Conservation (phyloP, 2,113 vertebrate species). For the Carassius gibelio region DNA sequence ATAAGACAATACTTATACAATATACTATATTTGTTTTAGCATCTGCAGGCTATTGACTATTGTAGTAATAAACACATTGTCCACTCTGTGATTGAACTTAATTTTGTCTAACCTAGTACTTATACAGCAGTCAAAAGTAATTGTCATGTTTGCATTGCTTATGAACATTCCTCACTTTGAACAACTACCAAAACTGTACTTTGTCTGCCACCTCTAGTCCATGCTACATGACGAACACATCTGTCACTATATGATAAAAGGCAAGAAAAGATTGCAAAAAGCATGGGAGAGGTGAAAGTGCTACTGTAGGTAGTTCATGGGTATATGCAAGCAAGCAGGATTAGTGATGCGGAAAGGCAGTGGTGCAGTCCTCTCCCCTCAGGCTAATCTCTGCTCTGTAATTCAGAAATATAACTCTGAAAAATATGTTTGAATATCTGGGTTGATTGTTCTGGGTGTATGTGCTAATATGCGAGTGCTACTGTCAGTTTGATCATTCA, state of each 20-base stretch:
- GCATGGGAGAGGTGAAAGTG: background rate
- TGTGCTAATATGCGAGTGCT: conserved; percentile 7
- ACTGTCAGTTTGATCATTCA: background rate
- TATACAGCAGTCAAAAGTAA: background rate
- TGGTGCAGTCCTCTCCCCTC: conserved; percentile 7
- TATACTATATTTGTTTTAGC: background rate
- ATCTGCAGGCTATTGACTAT: background rate
- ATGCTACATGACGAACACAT: background rate
- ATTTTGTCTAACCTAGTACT: background rate
- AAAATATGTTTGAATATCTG: conserved; percentile 26
- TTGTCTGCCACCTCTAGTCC: background rate
- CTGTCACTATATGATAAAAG: background rate
- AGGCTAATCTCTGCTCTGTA: conserved; percentile 37
- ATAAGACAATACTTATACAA: background rate
- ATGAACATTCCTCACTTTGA: background rate
- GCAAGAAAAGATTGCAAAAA: background rate
- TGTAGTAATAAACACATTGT: background rate
- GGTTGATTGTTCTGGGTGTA: background rate
- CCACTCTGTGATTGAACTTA: background rate
- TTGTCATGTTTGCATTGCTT: background rate
- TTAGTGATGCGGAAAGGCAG: conserved; percentile 22
- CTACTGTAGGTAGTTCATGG: background rate
- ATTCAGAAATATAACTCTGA: conserved; percentile 49
- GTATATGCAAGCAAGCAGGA: background rate
- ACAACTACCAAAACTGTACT: background rate